Conservation (phyloP, 2,888 invertebrate genomes). For the Drosophila suboccidentalis region DNA sequence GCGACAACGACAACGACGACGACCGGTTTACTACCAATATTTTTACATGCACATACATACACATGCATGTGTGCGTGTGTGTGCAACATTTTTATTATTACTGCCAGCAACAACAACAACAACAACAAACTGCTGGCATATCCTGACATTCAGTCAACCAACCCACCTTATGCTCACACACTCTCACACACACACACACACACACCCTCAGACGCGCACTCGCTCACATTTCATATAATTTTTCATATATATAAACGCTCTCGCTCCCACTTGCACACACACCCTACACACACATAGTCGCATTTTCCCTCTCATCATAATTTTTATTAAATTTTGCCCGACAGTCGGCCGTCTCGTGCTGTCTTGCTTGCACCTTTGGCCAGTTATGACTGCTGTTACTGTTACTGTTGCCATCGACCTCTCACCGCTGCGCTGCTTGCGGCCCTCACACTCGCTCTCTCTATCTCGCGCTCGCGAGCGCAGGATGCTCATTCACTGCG, state of each 20-base stretch:
- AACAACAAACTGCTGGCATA: slow-evolving; percentile 48
- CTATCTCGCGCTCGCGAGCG: slow-evolving; percentile 35
- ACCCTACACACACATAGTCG: slow-evolving; percentile 38
- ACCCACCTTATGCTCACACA: slow-evolving; percentile 72
- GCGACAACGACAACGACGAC: slow-evolving; percentile 30
- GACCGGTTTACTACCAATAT: slow-evolving; percentile 71
- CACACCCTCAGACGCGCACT: slow-evolving; percentile 46
- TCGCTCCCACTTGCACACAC: slow-evolving; percentile 63
- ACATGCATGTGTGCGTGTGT: slow-evolving; percentile 39
- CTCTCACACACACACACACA: slow-evolving; percentile 31
- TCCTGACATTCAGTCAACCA: slow-evolving; percentile 79
- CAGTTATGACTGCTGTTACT: slow-evolving; percentile 58
- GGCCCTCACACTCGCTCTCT: slow-evolving; percentile 29
- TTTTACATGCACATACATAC: slow-evolving; percentile 48
- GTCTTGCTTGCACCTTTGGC: slow-evolving; percentile 47
- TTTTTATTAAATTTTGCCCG: slow-evolving; percentile 79
- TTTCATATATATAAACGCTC: slow-evolving; percentile 70
- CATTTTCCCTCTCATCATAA: slow-evolving; percentile 76
- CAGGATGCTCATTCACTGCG: slow-evolving; percentile 53
- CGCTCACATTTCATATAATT: slow-evolving; percentile 79
- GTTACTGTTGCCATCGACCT: slow-evolving; percentile 78
- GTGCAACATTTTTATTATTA: slow-evolving; percentile 74
- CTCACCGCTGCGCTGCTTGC: slow-evolving; percentile 36
- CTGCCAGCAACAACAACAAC: slow-evolving; percentile 58
- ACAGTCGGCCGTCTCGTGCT: slow-evolving; percentile 35